Base-by-base conservation (phyloP, 2,113 vertebrate species). In the Apistogramma diplotaenia region DNA sequence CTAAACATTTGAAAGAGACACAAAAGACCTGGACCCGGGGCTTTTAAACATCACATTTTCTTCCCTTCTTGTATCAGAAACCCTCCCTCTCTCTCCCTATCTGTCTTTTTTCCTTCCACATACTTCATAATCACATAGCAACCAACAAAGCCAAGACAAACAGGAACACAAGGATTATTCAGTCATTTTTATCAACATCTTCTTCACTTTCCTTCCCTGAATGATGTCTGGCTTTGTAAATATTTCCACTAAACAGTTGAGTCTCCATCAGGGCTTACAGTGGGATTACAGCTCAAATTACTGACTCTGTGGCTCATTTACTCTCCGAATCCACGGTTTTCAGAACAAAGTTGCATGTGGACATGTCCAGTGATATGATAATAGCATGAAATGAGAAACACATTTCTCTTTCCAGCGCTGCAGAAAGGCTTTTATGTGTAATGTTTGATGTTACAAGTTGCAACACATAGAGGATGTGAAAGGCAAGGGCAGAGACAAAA, bases 321-420 rank as follows among this genome's bases (percentile, higher is more conserved):
- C 89, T 83, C 79, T 85, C 85, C 46, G 76, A 90, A 90, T 92
- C 90, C 93, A 53, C 74, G 74, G 80, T 87, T 89, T 89, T 90
- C 81, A 90, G 94, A 93, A 93, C 89, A 92, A 90, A 91, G 90
- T 90, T 82, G 78, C 81, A 88, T 82, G 90, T 91, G 86, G 92
- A 90, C 90, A 91, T 88, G 82, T 89, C 90, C 90, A 93, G 89
- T 90, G 92, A 93, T 92, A 92, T 93, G 91, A 92, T 87, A 93
- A 93, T 91, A 86, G 83, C 89, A 85, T 91, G 83, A 94, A 94
- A 94, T 92, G 82, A 85, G 91, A 94, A 95, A 87, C 94, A 95
- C 89, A 93, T 94, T 94, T 93, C 72, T 80, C 54, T 73, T 88
- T 87, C 84, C 79, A 85, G 88, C 3, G 15, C 67, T 3, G 54